Base-by-base conservation (phyloP, 2,888 invertebrate species). In the Gisinianus flammeolus region DNA sequence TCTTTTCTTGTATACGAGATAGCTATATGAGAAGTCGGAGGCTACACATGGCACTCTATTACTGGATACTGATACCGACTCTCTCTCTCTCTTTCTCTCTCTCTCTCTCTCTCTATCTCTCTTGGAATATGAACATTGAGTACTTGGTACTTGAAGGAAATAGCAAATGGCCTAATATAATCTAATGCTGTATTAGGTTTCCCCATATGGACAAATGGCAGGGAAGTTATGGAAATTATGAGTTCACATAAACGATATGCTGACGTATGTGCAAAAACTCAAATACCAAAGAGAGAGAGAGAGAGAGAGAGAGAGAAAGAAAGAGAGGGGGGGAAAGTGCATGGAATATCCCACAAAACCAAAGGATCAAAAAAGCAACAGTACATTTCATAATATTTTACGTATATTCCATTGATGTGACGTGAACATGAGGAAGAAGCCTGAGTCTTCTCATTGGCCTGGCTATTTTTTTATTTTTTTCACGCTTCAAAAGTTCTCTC, bases 171-270 rank as follows among this genome's bases (percentile, higher is more conserved):
- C 12, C 22, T 44, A 68, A 68, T 68, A 68, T 22, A 35, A 68
- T 33, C 68, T 44, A 68, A 68, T 56, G 28, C 22, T 22, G 30
- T 28, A 54, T 71, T 56, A 30, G 44, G 22, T 30, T 69, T 54
- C 22, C 54, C 19, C 73, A 33, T 62, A 16, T 31, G 31, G 58
- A 72, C 58, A 72, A 58, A 58, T 33, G 58, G 58, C 33, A 22
- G 33, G 26, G 67, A 58, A 72, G 58, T 72, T 72, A 72, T 72
- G 72, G 72, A 73, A 62, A 73, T 35, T 73, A 68, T 68, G 68
- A 22, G 26, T 8, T 44, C 3, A n/a, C 35, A 68, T 44, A n/a
- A 73, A 35, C 62, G 56, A 73, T 73, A 62, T 73, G 73, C 73
- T 62, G 58, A 35, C 73, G 54, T 24, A 16, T 28, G 10, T 28